Base-by-base conservation (phyloP, 2,113 vertebrate species). In the Pycnonotus jocosus region DNA sequence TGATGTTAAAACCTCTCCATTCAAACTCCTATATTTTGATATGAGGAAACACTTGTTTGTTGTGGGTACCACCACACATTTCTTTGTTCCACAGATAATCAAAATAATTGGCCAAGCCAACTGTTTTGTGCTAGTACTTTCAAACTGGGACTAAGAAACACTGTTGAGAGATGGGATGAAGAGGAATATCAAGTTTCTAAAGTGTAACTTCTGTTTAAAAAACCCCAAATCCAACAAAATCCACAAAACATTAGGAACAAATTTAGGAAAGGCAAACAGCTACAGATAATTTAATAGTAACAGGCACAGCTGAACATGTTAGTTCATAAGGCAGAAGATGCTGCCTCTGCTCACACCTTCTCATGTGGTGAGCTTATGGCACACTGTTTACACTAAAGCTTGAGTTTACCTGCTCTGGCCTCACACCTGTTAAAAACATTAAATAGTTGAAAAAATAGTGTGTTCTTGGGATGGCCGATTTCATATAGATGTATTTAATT, bases 1-100 rank as follows among this genome's bases (percentile, higher is more conserved):
- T 74, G 27, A 28, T 57, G 20, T 40, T 83, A 24, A 60, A 88
- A 15, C 10, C 4, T 72, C 33, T 81, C 13, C 33, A 12, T 84
- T 74, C 7, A 62, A 61, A 31, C n/a, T 20, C 0, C 47, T 37
- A 1, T 6, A 6, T 86, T 73, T 83, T 61, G 15, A 16, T 61
- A 61, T 58, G 35, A 6, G 62, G 21, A 30, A 74, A n/a, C 48
- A n/a, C 38, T 53, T 2, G 2, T 69, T 61, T 30, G 1, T 58
- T 48, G 19, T 47, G 24, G 1, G 3, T 65, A 44, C 42, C 35
- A 23, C 24, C 30, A 28, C 15, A 15, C 2, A 0, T 45, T 57
- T 22, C 3, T 64, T 72, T 69, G 14, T 62, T 90, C 27, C 15
- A 23, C 19, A 35, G n/a, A 18, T 66, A 69, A 44, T 72, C 10